These are phyloP conservation scores for Eumeta japonica DNA, from an alignment of 1,140 invertebrate species.

Conservation along the genomic window DNA sequence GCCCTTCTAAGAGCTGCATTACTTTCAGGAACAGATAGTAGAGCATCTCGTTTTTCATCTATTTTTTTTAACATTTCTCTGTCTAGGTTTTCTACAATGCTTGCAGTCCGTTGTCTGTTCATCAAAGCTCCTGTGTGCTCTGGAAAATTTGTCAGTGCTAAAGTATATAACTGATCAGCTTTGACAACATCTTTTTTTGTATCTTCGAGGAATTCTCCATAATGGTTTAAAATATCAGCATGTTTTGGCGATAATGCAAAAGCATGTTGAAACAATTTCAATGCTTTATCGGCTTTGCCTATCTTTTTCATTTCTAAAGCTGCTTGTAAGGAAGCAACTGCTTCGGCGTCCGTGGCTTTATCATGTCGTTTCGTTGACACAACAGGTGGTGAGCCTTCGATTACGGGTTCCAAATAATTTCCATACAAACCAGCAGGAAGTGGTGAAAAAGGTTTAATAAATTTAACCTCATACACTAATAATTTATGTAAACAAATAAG, in stretches of 20 bases:
- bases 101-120: conserved; percentile 81
- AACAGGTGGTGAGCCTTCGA: conserved; percentile 20
- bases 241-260: conserved; percentile 86
- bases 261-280: conserved; percentile 88
- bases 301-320: conserved; percentile 79
- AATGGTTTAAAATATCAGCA: conserved; percentile 88
- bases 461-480: conserved; percentile 35
- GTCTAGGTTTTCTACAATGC: conserved; percentile 89
- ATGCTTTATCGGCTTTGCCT: conserved; percentile 83
- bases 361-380: conserved; percentile 18
- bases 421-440: conserved; percentile 45
- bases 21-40: conserved; percentile 78
- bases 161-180: conserved; percentile 85
- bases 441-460: conserved; percentile 42
- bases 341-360: conserved; percentile 64
- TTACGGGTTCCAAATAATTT: conserved; percentile 34
- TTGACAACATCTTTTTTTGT: conserved; percentile 81
- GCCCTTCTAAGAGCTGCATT: conserved; percentile 78
- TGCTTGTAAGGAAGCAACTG: conserved; percentile 76
- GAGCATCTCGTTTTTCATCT: conserved; percentile 80
- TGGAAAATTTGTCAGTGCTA: conserved; percentile 81
- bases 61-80: conserved; percentile 74
- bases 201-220: conserved; percentile 91
- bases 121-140: conserved; percentile 76
- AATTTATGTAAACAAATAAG: conserved; percentile 42